Evolutionary conservation across 2,797 vertebrate genomes (phyloP), one percentile per base, ranked within the genome.

Genomic region (Pseudotriccus pelzelni): DNA sequence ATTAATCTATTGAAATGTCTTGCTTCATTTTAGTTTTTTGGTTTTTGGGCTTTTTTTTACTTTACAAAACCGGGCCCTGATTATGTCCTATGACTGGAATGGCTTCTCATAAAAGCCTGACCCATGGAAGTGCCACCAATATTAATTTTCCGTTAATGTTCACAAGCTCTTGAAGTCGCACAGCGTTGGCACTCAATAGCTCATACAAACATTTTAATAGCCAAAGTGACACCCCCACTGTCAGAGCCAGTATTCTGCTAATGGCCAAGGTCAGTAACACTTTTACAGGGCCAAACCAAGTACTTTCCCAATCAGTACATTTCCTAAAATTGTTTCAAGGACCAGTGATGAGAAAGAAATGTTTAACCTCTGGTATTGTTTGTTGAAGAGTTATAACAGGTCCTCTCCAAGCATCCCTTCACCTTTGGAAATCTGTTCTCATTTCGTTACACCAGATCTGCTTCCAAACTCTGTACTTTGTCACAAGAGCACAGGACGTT

Each of bases 401-500:
- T 89, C 39, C 16, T 90, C 75, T 85, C 13, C 47, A 75, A 91
- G 41, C 73, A 95, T 87, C 90, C 43, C 16, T 87, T 78, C 82
- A 80, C 90, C 72, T 92, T 87, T 14, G 2, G 55, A 96, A 95
- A 96, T 94, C 60, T 94, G 89, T 82, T 96, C 93, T 90, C 39
- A 59, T 92, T 96, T 93, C 39, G 1, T 93, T 89, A n/a, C 55
- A 78, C 72, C 66, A 91, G 43, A 81, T 75, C 84, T 85, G 53
- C 23, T 96, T 93, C 90, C 92, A 96, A 87, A 91, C 1, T 2
- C 49, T 80, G 75, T 60, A 55, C 32, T 91, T 95, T 94, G 73
- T 81, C 85, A 90, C 43, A 55, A 93, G 11, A 84, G 12, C 63
- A 47, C 88, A 85, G 55, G 36, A 62, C 20, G 72, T 93, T 90